phyloP scores from a whole-genome alignment of 2,797 vertebrate genomes.

The Thaleichthys pacificus region DNA sequence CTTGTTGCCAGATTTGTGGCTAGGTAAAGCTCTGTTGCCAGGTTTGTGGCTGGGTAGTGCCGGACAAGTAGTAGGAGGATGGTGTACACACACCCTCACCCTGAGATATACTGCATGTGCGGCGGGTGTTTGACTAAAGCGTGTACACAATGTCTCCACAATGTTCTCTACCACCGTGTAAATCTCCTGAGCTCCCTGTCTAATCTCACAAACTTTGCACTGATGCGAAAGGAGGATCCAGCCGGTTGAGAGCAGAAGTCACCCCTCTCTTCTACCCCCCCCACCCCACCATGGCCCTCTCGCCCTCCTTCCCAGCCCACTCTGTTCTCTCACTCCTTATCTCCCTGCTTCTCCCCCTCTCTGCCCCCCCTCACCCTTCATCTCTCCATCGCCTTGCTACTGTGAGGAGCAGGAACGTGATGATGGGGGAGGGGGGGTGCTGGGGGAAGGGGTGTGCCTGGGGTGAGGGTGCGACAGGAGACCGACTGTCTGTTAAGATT shows the following conservation, averaged over 20 bases:
- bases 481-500: background rate
- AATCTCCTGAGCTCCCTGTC: background rate
- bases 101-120: background rate
- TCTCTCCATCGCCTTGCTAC: background rate
- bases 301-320: too few relatives aligned
- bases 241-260: too few relatives aligned
- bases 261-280: too few relatives aligned
- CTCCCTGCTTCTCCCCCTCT: background rate
- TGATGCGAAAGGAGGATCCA: background rate
- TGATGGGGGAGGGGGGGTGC: background rate
- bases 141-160: background rate
- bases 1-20: too few relatives aligned
- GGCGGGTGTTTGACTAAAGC: background rate
- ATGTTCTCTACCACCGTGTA: background rate
- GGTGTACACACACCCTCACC: background rate
- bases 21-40: too few relatives aligned
- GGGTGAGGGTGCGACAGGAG: constrained; percentile 12
- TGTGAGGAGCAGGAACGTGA: background rate
- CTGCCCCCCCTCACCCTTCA: background rate
- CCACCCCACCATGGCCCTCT: too few relatives aligned
- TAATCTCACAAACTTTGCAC: background rate
- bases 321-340: too few relatives aligned
- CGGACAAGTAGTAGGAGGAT: too few relatives aligned
- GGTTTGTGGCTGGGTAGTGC: too few relatives aligned
- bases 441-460: constrained; percentile 6